Conservation (phyloP, 2,797 vertebrate species). For the Sebastiscus albofasciatus region DNA sequence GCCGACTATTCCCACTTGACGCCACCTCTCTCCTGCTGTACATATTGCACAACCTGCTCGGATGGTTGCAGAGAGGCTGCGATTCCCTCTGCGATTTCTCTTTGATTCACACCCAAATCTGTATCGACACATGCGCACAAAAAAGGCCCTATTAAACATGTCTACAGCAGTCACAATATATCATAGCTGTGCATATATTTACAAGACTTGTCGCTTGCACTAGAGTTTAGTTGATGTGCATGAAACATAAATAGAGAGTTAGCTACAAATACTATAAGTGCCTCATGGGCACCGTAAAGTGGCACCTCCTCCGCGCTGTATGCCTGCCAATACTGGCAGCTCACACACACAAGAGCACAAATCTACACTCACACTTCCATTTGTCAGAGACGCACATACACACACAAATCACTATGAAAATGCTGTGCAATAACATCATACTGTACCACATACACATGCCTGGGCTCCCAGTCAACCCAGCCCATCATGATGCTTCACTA, state of each 20-base stretch:
- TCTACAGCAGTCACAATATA: constrained; percentile 29
- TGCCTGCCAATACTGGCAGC: constrained; percentile 6
- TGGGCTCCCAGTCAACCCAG: constrained; percentile 19
- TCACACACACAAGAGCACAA: neutral
- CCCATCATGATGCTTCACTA: constrained; percentile 23
- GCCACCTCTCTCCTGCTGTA: constrained; percentile 42
- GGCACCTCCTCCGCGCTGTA: neutral
- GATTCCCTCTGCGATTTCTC: constrained; percentile 31
- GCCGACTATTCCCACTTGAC: constrained; percentile 54
- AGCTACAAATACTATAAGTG: constrained; percentile 32
- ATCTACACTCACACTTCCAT: neutral
- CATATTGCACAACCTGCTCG: constrained; percentile 39
- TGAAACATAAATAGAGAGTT: constrained; percentile 41
- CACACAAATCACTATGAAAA: constrained; percentile 6
- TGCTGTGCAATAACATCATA: constrained; percentile 16
- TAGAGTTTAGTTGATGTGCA: constrained; percentile 13
- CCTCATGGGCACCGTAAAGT: constrained; percentile 36
- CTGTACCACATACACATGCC: neutral
- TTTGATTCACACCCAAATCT: constrained; percentile 42
- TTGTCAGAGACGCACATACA: constrained; percentile 12
- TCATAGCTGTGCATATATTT: constrained; percentile 25
- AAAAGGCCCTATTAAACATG: neutral
- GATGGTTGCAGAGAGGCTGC: constrained; percentile 39
- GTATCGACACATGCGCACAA: constrained; percentile 2
- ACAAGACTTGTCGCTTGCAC: constrained; percentile 23